Conservation (phyloP, 2,113 vertebrate species). For the Polyodon spathula region DNA sequence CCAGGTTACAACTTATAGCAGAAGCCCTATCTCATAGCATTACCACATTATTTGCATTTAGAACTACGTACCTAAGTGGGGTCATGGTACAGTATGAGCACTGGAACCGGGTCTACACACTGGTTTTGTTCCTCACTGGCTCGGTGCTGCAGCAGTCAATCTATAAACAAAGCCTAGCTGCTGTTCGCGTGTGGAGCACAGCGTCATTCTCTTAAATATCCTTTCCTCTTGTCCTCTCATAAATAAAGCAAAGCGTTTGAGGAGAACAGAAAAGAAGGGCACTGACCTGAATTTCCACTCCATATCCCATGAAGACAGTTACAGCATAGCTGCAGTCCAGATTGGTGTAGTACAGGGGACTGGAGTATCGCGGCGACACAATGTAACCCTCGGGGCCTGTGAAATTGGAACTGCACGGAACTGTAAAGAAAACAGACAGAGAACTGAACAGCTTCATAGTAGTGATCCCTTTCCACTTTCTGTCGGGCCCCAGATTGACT, state of each 20-base stretch:
- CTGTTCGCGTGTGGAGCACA: no score
- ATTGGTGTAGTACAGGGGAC: conserved; percentile 48
- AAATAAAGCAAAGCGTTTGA: background rate
- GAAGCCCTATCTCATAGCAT: no score
- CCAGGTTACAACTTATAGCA: no score
- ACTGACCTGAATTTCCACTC: conserved; percentile 87
- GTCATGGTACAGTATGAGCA: no score
- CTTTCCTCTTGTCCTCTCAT: background rate
- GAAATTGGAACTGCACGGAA: conserved; percentile 71
- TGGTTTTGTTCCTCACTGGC: no score
- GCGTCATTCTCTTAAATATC: background rate
- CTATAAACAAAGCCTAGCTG: no score
- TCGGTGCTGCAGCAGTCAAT: no score
- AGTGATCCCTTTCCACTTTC: no score
- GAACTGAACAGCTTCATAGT: conserved; percentile 12
- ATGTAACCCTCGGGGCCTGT: conserved; percentile 74
- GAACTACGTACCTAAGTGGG: no score
- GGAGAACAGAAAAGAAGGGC: background rate
- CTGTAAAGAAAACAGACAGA: conserved; percentile 41
- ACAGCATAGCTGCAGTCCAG: conserved; percentile 80
- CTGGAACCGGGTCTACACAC: no score
- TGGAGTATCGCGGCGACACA: conserved; percentile 53
- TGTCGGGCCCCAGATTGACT: no score
- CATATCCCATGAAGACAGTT: conserved; percentile 78
- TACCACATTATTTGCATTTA: no score